Base-by-base conservation (phyloP, 2,113 vertebrate genomes). In the Pelecanus crispus region DNA sequence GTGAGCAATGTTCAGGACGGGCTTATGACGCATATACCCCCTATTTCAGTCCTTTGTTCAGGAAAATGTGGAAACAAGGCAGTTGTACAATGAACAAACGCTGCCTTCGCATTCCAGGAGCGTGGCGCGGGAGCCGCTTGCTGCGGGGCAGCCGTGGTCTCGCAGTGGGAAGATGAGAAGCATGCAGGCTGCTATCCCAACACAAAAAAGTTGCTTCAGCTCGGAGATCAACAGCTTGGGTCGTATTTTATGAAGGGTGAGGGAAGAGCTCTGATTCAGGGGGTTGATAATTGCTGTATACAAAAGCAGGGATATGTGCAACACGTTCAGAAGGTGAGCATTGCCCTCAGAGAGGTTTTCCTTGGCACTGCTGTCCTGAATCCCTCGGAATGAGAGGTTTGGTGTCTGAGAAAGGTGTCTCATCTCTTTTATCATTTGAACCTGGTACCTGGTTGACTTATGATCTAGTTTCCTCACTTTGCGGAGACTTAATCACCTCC, bases 11-110 rank as follows among this genome's bases (percentile, higher is more conserved):
- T 74, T 47, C 93, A 92, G 95, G 92, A 78, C 86, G 8, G 68
- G 83, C 77, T 42, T 5, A 1, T 96, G 97, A 97, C 95, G 96
- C 95, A 94, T 28, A 8, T 86, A n/a, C 12, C 61, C 65, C 56
- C 90, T 29, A 3, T 19, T 36, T 12, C 94, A 40, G 75, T 26
- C 52, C 88, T 94, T 91, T 93, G 95, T 93, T 79, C 95, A 67
- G 94, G 96, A 88, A 93, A 88, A 81, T 4, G 59, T 71, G 96
- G 95, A 63, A 95, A 81, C 85, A 14, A 47, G 85, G 92, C 79
- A 5, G 49, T 61, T 7, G 32, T 5, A 31, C 68, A 29, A 56
- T 15, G 88, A 34, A 52, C 73, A 56, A 67, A 36, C 1, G 50
- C 62, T 79, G 77, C 66, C 78, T 12, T 32, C 0, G 40, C 86